These are phyloP conservation scores for Musca vetustissima DNA, from an alignment of 1,140 invertebrate genomes.

Conservation along the genomic window DNA sequence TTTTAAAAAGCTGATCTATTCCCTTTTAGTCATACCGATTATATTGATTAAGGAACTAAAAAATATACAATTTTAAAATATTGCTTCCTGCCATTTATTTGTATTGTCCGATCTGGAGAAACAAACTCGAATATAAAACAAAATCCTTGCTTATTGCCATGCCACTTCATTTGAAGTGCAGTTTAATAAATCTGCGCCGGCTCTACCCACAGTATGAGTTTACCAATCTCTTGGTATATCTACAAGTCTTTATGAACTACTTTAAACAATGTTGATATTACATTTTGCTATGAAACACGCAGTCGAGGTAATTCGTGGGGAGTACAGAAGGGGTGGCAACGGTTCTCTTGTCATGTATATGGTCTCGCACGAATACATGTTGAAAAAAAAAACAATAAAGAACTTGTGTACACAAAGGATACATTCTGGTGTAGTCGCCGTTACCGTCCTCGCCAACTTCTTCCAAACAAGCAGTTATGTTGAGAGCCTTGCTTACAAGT, in stretches of 20 bases:
- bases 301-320: too few species aligned
- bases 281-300: too few species aligned
- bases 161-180: conserved; percentile 54
- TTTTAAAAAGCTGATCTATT: too few species aligned
- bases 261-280: too few species aligned
- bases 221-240: too few species aligned
- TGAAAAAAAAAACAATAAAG: conserved; percentile 50
- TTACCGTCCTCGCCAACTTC: conserved; percentile 20
- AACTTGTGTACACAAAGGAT: conserved; percentile 54
- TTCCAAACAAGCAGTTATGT: background rate
- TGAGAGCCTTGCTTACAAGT: background rate
- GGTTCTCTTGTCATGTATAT: too few species aligned
- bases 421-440: conserved; percentile 40
- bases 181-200: conserved; percentile 55
- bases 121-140: background rate
- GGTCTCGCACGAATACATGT: conserved; percentile 15
- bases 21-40: too few species aligned
- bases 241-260: too few species aligned
- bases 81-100: too few species aligned
- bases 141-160: conserved; percentile 21
- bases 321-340: too few species aligned
- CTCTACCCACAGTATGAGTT: conserved; percentile 29
- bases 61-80: too few species aligned
- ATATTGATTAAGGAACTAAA: too few species aligned
- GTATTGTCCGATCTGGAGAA: background rate